Conservation (phyloP, 2,113 vertebrate genomes). For the Rattus rattus region DNA sequence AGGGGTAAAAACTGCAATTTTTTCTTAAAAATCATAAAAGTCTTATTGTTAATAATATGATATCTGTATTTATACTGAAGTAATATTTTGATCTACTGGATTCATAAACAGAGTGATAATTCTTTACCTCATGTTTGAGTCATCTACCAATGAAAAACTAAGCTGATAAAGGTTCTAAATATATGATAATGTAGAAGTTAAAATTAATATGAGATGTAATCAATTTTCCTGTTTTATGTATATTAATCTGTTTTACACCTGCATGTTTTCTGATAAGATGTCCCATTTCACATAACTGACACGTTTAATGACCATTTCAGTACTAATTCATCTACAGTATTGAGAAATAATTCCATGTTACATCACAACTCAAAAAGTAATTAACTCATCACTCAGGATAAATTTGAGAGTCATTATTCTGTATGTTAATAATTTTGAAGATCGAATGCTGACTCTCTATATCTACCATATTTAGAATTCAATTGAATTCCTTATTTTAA, state of each 20-base stretch:
- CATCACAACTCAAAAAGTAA: background rate
- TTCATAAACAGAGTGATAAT: conserved; percentile 3
- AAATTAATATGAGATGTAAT: background rate
- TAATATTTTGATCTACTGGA: conserved; percentile 13
- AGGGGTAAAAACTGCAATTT: conserved; percentile 4
- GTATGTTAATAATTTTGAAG: conserved; percentile 20
- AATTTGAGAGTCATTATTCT: background rate
- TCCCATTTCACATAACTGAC: background rate
- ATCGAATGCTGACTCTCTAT: conserved; percentile 3
- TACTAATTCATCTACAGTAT: background rate
- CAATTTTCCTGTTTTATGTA: background rate
- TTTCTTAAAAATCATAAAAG: conserved; percentile 29
- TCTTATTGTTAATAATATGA: background rate
- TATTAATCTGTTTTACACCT: background rate
- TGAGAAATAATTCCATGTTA: conserved; percentile 1
- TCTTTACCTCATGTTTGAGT: conserved; percentile 23
- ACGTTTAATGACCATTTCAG: background rate
- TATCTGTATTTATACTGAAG: conserved; percentile 7
- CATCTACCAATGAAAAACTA: background rate
- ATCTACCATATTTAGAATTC: background rate
- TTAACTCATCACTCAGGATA: background rate
- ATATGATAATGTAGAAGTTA: background rate
- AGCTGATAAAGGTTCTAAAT: background rate
- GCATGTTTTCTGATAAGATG: background rate
- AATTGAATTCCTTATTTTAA: background rate